These are phyloP conservation scores for Rhynchotus rufescens DNA, from an alignment of 2,797 vertebrate species.

Conservation along the genomic window DNA sequence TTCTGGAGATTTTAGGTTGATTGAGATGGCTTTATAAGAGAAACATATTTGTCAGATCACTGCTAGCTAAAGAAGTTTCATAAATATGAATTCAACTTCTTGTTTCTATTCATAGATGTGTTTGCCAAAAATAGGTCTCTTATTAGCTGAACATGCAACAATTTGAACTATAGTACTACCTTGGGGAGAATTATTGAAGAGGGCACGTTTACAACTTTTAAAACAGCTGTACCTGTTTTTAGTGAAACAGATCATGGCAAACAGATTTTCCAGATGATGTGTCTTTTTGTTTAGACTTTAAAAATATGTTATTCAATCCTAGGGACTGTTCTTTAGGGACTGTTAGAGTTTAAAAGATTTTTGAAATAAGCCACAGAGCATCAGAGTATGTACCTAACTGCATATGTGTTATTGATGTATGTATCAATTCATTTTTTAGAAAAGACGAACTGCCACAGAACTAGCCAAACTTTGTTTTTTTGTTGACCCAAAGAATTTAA, in stretches of 20 bases:
- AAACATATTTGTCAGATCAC: neutral
- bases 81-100: neutral
- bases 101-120: neutral
- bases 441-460: neutral
- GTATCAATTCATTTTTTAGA: neutral
- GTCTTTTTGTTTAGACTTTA: neutral
- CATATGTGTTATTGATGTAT: neutral
- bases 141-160: neutral
- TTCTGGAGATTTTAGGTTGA: neutral
- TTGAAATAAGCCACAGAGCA: neutral
- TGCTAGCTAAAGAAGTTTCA: neutral
- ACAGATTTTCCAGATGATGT: neutral
- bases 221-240: slow-evolving; percentile 3
- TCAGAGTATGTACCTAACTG: neutral
- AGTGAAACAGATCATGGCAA: neutral
- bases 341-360: neutral
- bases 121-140: neutral
- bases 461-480: slow-evolving; percentile 5
- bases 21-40: neutral
- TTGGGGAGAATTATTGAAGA: neutral
- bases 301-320: neutral
- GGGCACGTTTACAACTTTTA: neutral
- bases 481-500: neutral
- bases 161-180: neutral
- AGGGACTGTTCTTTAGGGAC: neutral